These are phyloP conservation scores for Papilio demoleus DNA, from an alignment of 2,888 invertebrate species.

Conservation along the genomic window DNA sequence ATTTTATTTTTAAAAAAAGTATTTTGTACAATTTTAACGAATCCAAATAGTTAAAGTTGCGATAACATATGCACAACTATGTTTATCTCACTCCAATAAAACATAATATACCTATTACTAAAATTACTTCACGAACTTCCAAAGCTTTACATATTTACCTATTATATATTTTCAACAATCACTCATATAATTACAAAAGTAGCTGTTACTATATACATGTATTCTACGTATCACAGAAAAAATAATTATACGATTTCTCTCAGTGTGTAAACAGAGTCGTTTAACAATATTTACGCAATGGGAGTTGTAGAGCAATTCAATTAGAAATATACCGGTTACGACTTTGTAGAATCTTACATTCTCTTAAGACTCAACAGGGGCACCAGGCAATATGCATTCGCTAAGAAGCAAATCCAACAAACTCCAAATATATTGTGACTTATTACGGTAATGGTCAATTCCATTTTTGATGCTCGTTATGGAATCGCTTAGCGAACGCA, in stretches of 20 bases:
- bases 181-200: slow-evolving; percentile 56
- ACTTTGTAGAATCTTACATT: too few species aligned
- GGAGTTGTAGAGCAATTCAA: too few species aligned
- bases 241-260: slow-evolving; percentile 75
- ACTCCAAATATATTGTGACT: too few species aligned
- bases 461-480: too few species aligned
- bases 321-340: too few species aligned
- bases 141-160: slow-evolving; percentile 67
- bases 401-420: too few species aligned
- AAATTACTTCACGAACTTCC: slow-evolving; percentile 61
- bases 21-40: slow-evolving; percentile 79
- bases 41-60: slow-evolving; percentile 52
- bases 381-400: too few species aligned
- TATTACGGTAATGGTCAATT: too few species aligned
- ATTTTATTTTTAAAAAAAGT: slow-evolving; percentile 78
- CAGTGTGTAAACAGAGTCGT: slow-evolving; percentile 50
- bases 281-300: too few species aligned
- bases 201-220: slow-evolving; percentile 77
- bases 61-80: slow-evolving; percentile 53
- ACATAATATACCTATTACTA: slow-evolving; percentile 54
- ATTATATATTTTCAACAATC: slow-evolving; percentile 60
- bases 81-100: slow-evolving; percentile 67
- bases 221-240: slow-evolving; percentile 83
- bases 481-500: too few species aligned
- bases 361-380: too few species aligned